Percentiles rank a stretch among this genome's conserved stretches.
Evolutionary conservation across 2,888 invertebrate species (phyloP).

Genomic region (Diloba caeruleocephala): DNA sequence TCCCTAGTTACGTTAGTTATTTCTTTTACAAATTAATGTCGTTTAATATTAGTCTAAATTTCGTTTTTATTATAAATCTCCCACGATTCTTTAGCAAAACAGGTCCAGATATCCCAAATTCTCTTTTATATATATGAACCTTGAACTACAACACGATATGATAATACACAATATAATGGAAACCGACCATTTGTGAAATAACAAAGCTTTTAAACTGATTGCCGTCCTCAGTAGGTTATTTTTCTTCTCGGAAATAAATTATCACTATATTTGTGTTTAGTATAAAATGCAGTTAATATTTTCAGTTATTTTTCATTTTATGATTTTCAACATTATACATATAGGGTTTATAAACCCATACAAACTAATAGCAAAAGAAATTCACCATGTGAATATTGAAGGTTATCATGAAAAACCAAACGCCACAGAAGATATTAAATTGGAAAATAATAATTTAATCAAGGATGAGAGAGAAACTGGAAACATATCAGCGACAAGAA

Average conservation of each 20-base stretch:
- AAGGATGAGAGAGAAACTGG: background rate
- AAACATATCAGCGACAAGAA: background rate
- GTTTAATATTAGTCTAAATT: too few relatives aligned
- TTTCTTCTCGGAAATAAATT: background rate
- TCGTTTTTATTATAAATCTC: too few relatives aligned
- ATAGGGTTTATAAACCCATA: background rate
- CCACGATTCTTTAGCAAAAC: too few relatives aligned
- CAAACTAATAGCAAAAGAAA: background rate
- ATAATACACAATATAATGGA: background rate
- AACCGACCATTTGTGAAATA: background rate
- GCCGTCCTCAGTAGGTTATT: background rate
- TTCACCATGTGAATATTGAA: background rate
- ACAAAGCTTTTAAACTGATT: background rate
- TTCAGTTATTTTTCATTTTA: slow-evolving; percentile 6
- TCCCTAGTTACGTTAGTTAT: too few relatives aligned
- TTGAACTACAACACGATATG: background rate
- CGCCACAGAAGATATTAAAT: background rate
- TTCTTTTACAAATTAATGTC: too few relatives aligned
- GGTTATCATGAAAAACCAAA: background rate
- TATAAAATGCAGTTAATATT: slow-evolving; percentile 14
- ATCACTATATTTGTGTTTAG: background rate
- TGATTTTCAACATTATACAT: background rate
- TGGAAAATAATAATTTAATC: background rate
- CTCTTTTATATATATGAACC: background rate
- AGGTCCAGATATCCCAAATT: slow-evolving; percentile 2